These are phyloP conservation scores for Bombus fervidus DNA, from an alignment of 1,140 invertebrate genomes.

Conservation along the genomic window DNA sequence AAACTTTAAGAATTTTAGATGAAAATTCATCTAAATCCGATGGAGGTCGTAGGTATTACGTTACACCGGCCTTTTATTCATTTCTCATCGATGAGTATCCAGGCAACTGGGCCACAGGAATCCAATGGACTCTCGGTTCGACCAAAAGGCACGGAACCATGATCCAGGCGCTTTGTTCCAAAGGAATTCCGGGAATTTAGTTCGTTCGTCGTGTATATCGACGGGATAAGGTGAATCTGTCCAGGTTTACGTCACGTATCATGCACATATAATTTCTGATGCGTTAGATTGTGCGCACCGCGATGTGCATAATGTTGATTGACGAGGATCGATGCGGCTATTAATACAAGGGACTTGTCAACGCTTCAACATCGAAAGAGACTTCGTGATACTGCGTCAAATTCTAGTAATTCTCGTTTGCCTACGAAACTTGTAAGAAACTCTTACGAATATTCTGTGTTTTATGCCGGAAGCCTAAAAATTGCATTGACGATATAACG, in stretches of 20 bases:
- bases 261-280: not conserved
- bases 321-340: constrained; percentile 18
- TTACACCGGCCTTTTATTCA: not conserved
- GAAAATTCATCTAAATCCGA: no score
- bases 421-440: no score
- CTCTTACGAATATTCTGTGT: no score
- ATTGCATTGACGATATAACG: no score
- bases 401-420: no score
- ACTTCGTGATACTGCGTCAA: no score
- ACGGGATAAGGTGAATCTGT: constrained; percentile 21
- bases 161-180: not conserved
- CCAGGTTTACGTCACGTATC: constrained; percentile 13
- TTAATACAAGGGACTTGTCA: constrained; percentile 8
- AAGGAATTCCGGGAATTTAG: constrained; percentile 18
- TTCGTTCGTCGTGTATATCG: no score
- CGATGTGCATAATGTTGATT: not conserved
- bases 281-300: not conserved
- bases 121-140: not conserved
- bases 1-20: no score
- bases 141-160: constrained; percentile 8
- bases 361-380: not conserved
- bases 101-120: not conserved
- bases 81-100: not conserved
- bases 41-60: no score
- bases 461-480: no score